phyloP scores from a whole-genome alignment of 2,113 vertebrate species.

The Istiophorus platypterus region DNA sequence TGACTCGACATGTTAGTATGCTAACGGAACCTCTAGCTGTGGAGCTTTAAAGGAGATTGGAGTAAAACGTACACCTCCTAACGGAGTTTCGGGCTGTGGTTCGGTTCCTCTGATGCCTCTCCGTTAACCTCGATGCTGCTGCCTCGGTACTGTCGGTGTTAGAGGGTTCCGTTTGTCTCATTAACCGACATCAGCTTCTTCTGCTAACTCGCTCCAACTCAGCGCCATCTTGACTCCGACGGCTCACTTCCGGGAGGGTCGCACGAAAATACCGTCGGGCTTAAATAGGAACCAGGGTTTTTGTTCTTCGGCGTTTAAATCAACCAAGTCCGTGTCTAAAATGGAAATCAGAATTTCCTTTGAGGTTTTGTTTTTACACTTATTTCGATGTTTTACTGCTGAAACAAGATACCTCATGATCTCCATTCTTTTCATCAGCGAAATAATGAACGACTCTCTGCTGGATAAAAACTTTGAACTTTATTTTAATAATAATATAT shows the following conservation, averaged over 20 bases:
- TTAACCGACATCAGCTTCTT: slow-evolving; percentile 62
- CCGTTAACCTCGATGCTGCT: not conserved
- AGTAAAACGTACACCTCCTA: slow-evolving; percentile 42
- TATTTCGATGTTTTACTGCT: too few species aligned
- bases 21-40: slow-evolving; percentile 12
- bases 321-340: too few species aligned
- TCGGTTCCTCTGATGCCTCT: not conserved
- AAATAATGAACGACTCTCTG: too few species aligned
- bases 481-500: too few species aligned
- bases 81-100: not conserved
- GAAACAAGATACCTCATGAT: too few species aligned
- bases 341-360: too few species aligned
- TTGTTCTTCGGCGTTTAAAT: not conserved
- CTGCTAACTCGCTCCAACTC: slow-evolving; percentile 25
- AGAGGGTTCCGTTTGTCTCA: not conserved
- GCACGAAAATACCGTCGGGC: slow-evolving; percentile 37
- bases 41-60: too few species aligned
- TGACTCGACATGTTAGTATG: slow-evolving; percentile 77
- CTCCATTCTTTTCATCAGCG: too few species aligned
- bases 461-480: too few species aligned
- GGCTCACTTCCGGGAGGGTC: slow-evolving; percentile 52
- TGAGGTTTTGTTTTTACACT: too few species aligned
- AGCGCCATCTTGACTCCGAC: slow-evolving; percentile 75
- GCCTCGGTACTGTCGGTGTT: not conserved
- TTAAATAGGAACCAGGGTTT: not conserved